Percentiles rank a stretch among this genome's conserved stretches.
Evolutionary conservation across 2,888 invertebrate genomes (phyloP).

Genomic region (Lasioglossum oenotherae): DNA sequence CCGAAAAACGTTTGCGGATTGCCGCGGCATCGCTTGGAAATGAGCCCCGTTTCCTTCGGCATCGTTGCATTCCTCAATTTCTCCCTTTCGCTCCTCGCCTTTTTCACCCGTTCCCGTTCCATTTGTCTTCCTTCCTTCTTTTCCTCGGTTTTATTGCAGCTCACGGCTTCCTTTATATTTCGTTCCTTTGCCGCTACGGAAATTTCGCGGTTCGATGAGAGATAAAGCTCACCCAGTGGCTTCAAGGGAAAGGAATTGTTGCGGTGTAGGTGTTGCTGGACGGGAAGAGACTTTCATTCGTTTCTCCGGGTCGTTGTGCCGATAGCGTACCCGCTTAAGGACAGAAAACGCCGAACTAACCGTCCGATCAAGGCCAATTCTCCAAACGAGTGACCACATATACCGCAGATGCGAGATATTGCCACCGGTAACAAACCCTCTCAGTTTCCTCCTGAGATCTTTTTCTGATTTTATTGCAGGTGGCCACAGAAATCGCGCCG

Average conservation of each 20-base stretch:
- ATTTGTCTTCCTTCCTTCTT: not conserved
- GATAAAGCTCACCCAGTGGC: slow-evolving; percentile 25
- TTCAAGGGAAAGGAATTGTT: not conserved
- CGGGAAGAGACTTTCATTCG: not conserved
- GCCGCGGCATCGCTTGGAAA: slow-evolving; percentile 58
- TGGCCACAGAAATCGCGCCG: not conserved
- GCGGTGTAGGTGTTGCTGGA: not conserved
- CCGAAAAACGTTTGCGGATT: slow-evolving; percentile 64
- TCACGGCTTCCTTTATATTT: slow-evolving; percentile 33
- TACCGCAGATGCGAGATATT: not conserved
- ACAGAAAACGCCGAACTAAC: not conserved
- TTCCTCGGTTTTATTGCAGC: slow-evolving; percentile 44
- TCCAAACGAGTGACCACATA: not conserved
- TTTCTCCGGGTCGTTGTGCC: not conserved
- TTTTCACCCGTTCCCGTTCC: not conserved
- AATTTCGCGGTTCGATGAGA: slow-evolving; percentile 32
- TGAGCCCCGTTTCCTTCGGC: slow-evolving; percentile 59
- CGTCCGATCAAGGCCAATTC: not conserved
- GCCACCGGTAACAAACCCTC: not conserved
- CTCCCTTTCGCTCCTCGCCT: slow-evolving; percentile 10
- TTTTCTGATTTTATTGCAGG: not conserved
- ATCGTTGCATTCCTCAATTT: slow-evolving; percentile 50
- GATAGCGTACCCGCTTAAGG: not conserved
- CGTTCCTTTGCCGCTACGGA: slow-evolving; percentile 41
- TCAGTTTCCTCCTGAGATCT: not conserved